Evolutionary conservation across 1,140 invertebrate genomes (phyloP), one percentile per base, ranked within the genome.

Genomic region (Drosophila cardini): DNA sequence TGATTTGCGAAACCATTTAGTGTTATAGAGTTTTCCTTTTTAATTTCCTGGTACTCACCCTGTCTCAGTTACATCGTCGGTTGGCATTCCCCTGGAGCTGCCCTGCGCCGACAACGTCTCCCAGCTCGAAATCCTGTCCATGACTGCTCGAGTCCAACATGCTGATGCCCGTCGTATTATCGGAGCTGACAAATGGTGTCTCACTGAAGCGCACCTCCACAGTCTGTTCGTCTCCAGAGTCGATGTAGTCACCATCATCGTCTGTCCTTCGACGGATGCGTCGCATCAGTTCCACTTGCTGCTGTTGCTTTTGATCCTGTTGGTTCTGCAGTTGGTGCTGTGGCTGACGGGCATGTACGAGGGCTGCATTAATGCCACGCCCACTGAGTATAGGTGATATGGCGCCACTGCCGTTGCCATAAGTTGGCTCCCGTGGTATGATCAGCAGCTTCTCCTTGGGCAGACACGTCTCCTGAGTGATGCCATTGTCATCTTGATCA

Each of bases 131-230:
- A 21, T 74, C 80, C 18, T 77, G 60, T 48, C 72, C 67, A 1
- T 71, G 56, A 5, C 65, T 69, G 43, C 84, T 84, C 40, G 76
- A 63, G 58, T 90, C 90, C 26, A 91, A 40, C 32, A 78, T 79
- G 60, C 90, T 91, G 58, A 79, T 81, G 13, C 67, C 80, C 15
- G 87, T 91, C 32, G 81, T 76, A 42, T 91, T 91, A 18, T 91
- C 90, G 34, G 84, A 87, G 73, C 90, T 91, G n/a, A 91, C 79
- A 30, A 91, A 91, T 0, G 90, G 87, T 3, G 90, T 91, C 57
- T 91, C 90, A 52, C 71, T 80, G 71, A 91, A 91, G 38, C 85
- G 87, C 71, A 91, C 83, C 53, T 91, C 90, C 6, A 91, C 80
- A 2, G 90, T 91, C 53, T 91, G 81, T 62, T 91, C 90, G 46